Conservation (phyloP, 1,140 invertebrate genomes). For the Vollenhovia emeryi region DNA sequence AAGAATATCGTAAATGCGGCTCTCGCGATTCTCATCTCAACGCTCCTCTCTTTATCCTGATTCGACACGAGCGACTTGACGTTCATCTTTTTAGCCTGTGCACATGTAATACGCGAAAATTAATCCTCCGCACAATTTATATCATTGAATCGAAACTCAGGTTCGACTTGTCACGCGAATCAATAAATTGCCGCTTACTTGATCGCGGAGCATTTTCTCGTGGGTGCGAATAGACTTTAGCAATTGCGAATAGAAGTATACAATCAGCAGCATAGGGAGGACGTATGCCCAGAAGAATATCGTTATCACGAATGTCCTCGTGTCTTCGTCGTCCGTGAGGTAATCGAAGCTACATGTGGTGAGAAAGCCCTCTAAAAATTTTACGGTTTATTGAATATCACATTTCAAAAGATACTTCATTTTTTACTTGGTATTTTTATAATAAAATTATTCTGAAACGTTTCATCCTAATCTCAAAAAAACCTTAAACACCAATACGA, state of each 20-base stretch:
- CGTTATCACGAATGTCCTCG: slow-evolving; percentile 88
- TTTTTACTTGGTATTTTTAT: neutral
- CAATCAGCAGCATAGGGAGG: slow-evolving; percentile 89
- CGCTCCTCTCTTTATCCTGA: slow-evolving; percentile 88
- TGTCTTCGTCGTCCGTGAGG: slow-evolving; percentile 89
- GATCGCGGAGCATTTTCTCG: slow-evolving; percentile 91
- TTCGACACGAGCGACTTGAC: slow-evolving; percentile 90
- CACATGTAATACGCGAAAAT: neutral
- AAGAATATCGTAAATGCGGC: slow-evolving; percentile 92
- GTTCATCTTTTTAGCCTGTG: slow-evolving; percentile 93
- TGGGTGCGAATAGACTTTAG: slow-evolving; percentile 90
- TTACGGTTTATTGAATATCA: neutral
- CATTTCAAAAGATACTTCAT: neutral
- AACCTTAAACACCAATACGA: neutral
- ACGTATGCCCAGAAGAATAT: slow-evolving; percentile 90
- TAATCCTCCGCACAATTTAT: neutral
- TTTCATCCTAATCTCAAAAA: neutral
- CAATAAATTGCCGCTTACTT: slow-evolving; percentile 76
- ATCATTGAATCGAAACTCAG: neutral
- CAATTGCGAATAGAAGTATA: slow-evolving; percentile 90
- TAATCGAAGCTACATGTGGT: slow-evolving; percentile 92
- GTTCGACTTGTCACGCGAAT: neutral
- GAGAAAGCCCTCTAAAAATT: slow-evolving; percentile 89
- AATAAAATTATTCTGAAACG: neutral
- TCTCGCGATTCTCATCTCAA: slow-evolving; percentile 91